Percentiles rank a stretch among this genome's conserved stretches.
Conservation (phyloP, 2,888 invertebrate species). For the Pachymerium ferrugineum region DNA sequence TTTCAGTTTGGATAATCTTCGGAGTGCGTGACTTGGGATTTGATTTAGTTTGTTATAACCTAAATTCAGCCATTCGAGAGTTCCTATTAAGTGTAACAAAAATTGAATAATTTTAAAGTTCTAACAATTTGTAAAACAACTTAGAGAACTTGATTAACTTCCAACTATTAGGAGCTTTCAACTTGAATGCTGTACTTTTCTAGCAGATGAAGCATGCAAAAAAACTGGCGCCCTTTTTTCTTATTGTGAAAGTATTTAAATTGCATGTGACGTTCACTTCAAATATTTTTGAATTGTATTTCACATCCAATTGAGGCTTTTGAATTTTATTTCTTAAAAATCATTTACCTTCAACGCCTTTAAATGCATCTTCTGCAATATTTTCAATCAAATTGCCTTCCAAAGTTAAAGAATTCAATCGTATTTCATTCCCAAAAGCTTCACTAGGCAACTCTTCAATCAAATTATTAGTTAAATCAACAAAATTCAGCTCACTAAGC, state of each 20-base stretch:
- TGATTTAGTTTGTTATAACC: slow-evolving; percentile 82
- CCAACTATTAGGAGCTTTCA: no score
- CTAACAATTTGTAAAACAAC: neutral
- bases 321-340: no score
- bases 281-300: neutral
- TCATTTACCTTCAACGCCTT: slow-evolving; percentile 53
- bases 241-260: no score
- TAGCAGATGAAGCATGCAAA: no score
- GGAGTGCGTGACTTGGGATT: slow-evolving; percentile 76
- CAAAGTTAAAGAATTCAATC: slow-evolving; percentile 77
- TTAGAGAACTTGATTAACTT: no score
- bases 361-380: slow-evolving; percentile 77
- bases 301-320: no score
- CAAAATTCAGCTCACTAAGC: slow-evolving; percentile 69
- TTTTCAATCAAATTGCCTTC: slow-evolving; percentile 74
- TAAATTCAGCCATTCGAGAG: slow-evolving; percentile 78
- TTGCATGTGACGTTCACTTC: neutral
- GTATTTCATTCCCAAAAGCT: slow-evolving; percentile 71
- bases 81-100: slow-evolving; percentile 58
- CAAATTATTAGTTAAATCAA: slow-evolving; percentile 80
- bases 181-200: no score
- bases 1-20: slow-evolving; percentile 74
- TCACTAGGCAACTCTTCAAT: slow-evolving; percentile 69
- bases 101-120: neutral
- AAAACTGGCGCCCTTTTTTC: no score